Evolutionary conservation across 2,888 invertebrate species (phyloP), one percentile per base, ranked within the genome.

Genomic region (Syrphus vitripennis): DNA sequence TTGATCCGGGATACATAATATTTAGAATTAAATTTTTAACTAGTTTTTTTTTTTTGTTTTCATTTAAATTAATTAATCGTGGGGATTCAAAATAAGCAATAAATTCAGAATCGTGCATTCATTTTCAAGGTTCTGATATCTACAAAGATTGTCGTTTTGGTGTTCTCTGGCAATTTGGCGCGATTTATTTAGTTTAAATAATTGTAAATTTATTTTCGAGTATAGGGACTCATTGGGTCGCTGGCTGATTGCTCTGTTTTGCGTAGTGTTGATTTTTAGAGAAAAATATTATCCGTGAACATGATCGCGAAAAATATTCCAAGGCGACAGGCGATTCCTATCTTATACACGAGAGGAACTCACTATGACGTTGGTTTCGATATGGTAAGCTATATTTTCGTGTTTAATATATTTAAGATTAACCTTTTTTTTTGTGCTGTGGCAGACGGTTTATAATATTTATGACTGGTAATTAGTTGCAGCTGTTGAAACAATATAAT

Each of bases 331-430:
- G 94, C 94, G 7, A 95, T 97, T 77, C 97, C 97, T 0, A 95
- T 97, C 21, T 93, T 97, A 65, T 95, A 96, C 91, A 95, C 96
- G 1, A 93, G 94, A 87, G 97, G 97, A 71, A 96, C 95, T 0
- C 96, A 97, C 91, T 97, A 97, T 90, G 97, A 97, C 90, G 96
- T 97, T 70, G 97, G 97, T 83, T 97, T 94, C 90, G 97, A 97
- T 93, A 95, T 97, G 93, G 97, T 97, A 93, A 95, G 96, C 14
- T 31, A 2, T 37, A 1, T 34, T 48, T 34, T 50, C 24, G 50
- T 26, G 50, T 26, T 7, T 6, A 50, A 26, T 26, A 24, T 50
- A 14, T n/a, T 26, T 26, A 50, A 26, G 24, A 26, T 50, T 26
- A 26, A n/a, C n/a, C n/a, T n/a, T n/a, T n/a, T n/a, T n/a, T 26